Conservation (phyloP, 2,888 invertebrate genomes). For the Zaprionus obscuricornis region DNA sequence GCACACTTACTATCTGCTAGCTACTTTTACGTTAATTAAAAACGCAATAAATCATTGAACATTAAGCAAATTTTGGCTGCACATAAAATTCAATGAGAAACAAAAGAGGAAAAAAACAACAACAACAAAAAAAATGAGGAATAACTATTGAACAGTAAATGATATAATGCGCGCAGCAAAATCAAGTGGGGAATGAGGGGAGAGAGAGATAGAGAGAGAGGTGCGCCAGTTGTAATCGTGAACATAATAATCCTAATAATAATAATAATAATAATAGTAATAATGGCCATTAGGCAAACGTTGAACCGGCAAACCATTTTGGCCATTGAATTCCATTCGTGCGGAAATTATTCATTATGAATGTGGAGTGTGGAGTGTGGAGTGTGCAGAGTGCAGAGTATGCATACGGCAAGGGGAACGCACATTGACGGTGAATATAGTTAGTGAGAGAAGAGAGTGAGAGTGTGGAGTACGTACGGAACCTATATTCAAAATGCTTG, state of each 20-base stretch:
- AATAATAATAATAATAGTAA: slow-evolving; percentile 53
- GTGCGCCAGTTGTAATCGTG: slow-evolving; percentile 52
- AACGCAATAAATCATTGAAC: slow-evolving; percentile 65
- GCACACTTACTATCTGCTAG: too few relatives aligned
- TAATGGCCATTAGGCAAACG: slow-evolving; percentile 73
- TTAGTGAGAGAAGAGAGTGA: too few relatives aligned
- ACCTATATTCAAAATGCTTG: slow-evolving; percentile 42
- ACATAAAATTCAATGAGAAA: slow-evolving; percentile 30
- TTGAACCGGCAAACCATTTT: slow-evolving; percentile 63
- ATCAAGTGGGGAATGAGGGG: too few relatives aligned
- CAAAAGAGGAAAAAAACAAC: slow-evolving; percentile 2
- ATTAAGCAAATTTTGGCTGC: slow-evolving; percentile 28
- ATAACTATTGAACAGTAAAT: slow-evolving; percentile 1
- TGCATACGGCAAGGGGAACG: slow-evolving; percentile 24
- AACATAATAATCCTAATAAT: slow-evolving; percentile 62
- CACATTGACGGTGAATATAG: too few relatives aligned
- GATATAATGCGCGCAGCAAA: not conserved
- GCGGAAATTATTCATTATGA: slow-evolving; percentile 77
- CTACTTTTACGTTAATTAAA: slow-evolving; percentile 49
- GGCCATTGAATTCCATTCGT: slow-evolving; percentile 69
- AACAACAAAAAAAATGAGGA: slow-evolving; percentile 43
- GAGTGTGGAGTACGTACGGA: too few relatives aligned
- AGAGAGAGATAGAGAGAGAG: slow-evolving; percentile 14
- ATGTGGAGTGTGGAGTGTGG: slow-evolving; percentile 32
- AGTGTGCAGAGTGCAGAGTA: slow-evolving; percentile 6